Evolutionary conservation across 1,140 invertebrate species (phyloP).

Genomic region (Riptortus pedestris): DNA sequence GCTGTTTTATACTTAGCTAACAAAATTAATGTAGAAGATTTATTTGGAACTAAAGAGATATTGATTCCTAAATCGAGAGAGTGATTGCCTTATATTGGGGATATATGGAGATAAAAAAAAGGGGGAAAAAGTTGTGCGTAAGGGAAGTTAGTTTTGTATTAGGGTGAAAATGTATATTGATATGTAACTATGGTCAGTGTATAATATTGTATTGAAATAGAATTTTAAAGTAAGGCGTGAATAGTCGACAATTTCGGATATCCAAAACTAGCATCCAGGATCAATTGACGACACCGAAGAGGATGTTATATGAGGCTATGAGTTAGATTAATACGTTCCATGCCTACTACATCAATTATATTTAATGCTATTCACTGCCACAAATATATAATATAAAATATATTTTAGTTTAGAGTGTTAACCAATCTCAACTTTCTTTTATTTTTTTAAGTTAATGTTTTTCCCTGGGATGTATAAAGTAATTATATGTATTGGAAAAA

Average conservation of each 20-base stretch:
- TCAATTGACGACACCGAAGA: background rate
- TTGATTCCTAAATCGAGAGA: no score
- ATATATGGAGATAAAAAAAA: background rate
- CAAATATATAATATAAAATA: background rate
- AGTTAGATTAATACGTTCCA: no score
- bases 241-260: conserved; percentile 14
- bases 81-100: background rate
- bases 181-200: background rate
- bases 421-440: background rate
- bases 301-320: conserved; percentile 5
- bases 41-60: no score
- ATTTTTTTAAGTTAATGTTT: background rate
- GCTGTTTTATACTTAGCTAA: no score
- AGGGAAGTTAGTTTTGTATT: conserved; percentile 6
- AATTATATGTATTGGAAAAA: background rate
- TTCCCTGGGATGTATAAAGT: background rate
- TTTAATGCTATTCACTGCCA: conserved; percentile 17
- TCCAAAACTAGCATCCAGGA: background rate
- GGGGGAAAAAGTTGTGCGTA: background rate
- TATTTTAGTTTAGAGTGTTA: background rate
- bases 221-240: no score
- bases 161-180: conserved; percentile 3
- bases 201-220: background rate
- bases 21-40: no score
- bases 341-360: conserved; percentile 14